phyloP scores from a whole-genome alignment of 2,113 vertebrate species.

The Todiramphus chloris region DNA sequence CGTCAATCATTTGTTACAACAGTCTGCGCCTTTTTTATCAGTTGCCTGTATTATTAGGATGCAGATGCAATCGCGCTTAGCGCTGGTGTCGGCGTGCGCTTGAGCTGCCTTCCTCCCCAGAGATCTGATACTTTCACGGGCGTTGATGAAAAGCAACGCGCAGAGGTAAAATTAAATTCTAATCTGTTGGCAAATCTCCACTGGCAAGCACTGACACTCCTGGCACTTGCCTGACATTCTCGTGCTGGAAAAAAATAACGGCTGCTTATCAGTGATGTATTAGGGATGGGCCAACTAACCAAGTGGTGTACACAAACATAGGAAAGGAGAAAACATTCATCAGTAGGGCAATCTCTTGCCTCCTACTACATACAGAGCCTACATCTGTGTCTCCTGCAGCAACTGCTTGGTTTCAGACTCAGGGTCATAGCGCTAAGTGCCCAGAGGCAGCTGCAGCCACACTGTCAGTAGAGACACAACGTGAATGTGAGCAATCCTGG shows the following conservation, averaged over 20 bases:
- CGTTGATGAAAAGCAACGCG: not conserved
- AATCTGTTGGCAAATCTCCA: not conserved
- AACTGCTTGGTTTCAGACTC: not conserved
- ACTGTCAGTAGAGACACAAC: not conserved
- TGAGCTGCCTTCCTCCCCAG: not conserved
- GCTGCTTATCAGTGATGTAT: not conserved
- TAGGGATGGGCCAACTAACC: not conserved
- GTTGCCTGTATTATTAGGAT: not conserved
- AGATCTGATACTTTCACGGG: not conserved
- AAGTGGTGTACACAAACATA: not conserved
- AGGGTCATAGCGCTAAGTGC: not conserved
- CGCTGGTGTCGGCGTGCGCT: not conserved
- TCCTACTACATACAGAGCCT: fast-evolving
- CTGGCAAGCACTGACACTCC: not conserved
- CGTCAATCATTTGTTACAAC: not conserved
- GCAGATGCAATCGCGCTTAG: not conserved
- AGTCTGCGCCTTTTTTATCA: not conserved
- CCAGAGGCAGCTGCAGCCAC: not conserved
- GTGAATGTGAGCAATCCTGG: not conserved
- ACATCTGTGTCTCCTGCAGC: not conserved
- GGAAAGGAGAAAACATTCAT: not conserved
- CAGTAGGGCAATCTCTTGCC: not conserved
- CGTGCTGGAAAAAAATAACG: not conserved
- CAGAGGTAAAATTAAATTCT: slow-evolving; percentile 26
- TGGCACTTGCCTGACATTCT: not conserved